Evolutionary conservation across 2,888 invertebrate species (phyloP).

Genomic region (Micropterix aruncella): DNA sequence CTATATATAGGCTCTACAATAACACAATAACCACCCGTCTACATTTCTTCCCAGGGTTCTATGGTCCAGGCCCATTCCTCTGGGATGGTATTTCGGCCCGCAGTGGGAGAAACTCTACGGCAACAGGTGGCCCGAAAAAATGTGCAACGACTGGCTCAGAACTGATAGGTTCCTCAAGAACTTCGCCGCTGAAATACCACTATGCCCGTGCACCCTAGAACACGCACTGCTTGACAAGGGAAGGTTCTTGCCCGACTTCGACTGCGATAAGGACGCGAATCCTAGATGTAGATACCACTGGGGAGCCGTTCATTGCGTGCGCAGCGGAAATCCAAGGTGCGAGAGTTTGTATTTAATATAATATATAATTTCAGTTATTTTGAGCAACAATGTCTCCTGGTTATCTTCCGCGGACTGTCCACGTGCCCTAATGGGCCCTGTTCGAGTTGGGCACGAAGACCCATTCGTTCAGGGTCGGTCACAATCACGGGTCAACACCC

Average conservation of each 20-base stretch:
- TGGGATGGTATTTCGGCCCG: slow-evolving; percentile 84
- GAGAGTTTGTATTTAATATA: no score
- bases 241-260: slow-evolving; percentile 76
- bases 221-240: slow-evolving; percentile 90
- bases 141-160: slow-evolving; percentile 86
- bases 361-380: no score
- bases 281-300: slow-evolving; percentile 78
- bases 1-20: no score
- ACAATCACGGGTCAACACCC: no score
- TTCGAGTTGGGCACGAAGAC: no score
- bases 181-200: slow-evolving; percentile 68
- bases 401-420: no score
- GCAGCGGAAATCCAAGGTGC: slow-evolving; percentile 82
- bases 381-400: no score
- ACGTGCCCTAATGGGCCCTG: no score
- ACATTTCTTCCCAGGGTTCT: slow-evolving; percentile 40
- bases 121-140: slow-evolving; percentile 60
- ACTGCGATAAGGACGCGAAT: slow-evolving; percentile 86
- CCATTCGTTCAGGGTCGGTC: no score
- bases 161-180: slow-evolving; percentile 71
- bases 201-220: slow-evolving; percentile 84
- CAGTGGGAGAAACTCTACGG: slow-evolving; percentile 82
- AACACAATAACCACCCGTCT: no score
- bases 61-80: slow-evolving; percentile 85
- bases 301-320: slow-evolving; percentile 86